Percentiles rank a stretch among this genome's conserved stretches.
Conservation (phyloP, 2,888 invertebrate genomes). For the Papilio gigon region DNA sequence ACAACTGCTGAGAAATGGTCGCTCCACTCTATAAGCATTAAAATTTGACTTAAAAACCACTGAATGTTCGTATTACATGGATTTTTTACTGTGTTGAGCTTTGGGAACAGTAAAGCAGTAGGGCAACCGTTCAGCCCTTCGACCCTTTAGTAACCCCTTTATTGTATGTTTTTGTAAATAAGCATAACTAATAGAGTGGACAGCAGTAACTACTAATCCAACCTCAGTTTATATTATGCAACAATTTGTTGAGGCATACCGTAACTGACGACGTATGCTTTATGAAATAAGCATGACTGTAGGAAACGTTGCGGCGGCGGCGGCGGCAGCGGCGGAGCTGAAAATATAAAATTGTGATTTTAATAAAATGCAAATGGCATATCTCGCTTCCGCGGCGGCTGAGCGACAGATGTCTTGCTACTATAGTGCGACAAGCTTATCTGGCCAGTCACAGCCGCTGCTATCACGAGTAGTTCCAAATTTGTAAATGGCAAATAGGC, state of each 20-base stretch:
- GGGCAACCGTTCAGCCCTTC: no score
- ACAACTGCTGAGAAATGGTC: constrained; percentile 67
- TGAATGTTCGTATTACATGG: constrained; percentile 2
- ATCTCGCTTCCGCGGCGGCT: constrained; percentile 56
- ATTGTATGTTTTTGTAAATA: not conserved
- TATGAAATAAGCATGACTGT: constrained; percentile 45
- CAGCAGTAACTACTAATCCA: not conserved
- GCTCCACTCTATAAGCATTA: constrained; percentile 57
- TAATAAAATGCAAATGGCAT: constrained; percentile 79
- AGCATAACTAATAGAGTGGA: not conserved
- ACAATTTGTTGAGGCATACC: constrained; percentile 15
- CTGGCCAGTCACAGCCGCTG: no score
- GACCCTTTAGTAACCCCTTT: no score
- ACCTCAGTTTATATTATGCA: constrained; percentile 1
- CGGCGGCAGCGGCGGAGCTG: constrained; percentile 48
- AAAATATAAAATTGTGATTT: constrained; percentile 77
- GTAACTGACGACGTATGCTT: constrained; percentile 22
- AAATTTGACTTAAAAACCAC: constrained; percentile 46
- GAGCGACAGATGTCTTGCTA: constrained; percentile 50
- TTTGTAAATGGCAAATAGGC: no score
- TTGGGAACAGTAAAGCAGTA: not conserved
- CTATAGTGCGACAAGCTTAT: no score
- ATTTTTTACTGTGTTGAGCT: not conserved
- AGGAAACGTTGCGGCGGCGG: constrained; percentile 33
- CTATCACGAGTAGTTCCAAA: no score